Conservation (phyloP, 2,797 vertebrate genomes). For the Uromys caudimaculatus region DNA sequence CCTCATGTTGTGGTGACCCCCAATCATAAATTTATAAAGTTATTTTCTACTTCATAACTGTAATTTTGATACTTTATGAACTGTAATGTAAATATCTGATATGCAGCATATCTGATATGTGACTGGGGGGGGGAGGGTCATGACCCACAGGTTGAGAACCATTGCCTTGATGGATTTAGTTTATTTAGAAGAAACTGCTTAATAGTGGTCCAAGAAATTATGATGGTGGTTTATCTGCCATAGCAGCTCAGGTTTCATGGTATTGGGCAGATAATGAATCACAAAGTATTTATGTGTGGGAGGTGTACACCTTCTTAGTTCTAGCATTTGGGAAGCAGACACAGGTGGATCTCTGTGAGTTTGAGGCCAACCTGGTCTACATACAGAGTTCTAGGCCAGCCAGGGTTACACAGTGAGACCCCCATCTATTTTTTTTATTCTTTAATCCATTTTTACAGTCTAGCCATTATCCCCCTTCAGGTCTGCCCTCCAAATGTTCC, state of each 20-base stretch:
- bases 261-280: neutral
- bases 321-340: neutral
- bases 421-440: no score
- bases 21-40: neutral
- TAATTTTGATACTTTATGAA: neutral
- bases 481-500: no score
- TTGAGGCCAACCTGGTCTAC: neutral
- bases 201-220: neutral
- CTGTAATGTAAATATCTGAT: neutral
- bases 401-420: neutral
- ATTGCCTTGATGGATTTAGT: neutral
- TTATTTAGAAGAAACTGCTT: neutral
- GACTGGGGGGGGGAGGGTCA: no score
- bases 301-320: neutral
- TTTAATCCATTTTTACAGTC: no score
- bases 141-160: neutral
- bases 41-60: neutral
- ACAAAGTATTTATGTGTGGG: neutral
- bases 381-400: neutral
- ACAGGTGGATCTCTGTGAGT: neutral
- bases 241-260: neutral
- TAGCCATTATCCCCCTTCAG: no score
- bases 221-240: neutral
- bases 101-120: neutral
- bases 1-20: neutral